A percentile compares a stretch with the other conserved stretches of the same genome.
Conservation (phyloP, 1,140 invertebrate genomes). For the Macrosteles quadrilineatus region DNA sequence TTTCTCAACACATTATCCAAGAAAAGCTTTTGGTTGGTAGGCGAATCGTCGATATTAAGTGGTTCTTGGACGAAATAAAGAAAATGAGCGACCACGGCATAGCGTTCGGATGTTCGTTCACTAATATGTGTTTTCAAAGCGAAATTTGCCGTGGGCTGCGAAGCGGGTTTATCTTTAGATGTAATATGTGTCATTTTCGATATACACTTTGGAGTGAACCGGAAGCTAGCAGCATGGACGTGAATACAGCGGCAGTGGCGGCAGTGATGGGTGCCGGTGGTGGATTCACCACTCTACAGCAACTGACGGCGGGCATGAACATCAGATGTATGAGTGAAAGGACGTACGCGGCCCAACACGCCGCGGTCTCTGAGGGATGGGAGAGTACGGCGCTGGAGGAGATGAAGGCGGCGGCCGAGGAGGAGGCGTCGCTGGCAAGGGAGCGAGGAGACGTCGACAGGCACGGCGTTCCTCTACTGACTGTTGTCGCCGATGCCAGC, state of each 20-base stretch:
- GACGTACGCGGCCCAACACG: conserved; percentile 38
- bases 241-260: conserved; percentile 39
- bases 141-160: conserved; percentile 28
- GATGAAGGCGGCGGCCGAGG: conserved; percentile 45
- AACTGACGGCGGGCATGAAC: conserved; percentile 42
- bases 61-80: conserved; percentile 6
- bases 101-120: conserved; percentile 18
- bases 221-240: conserved; percentile 28
- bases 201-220: conserved; percentile 37
- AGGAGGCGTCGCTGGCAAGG: conserved; percentile 44
- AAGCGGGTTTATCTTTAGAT: conserved; percentile 37
- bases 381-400: conserved; percentile 36
- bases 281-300: conserved; percentile 43
- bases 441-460: conserved; percentile 44
- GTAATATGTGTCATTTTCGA: conserved; percentile 36
- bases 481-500: conserved; percentile 46
- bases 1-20: too few species aligned
- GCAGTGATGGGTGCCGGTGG: conserved; percentile 40
- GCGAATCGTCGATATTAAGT: background rate
- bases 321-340: conserved; percentile 41
- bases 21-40: conserved; percentile 18
- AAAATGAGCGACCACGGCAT: conserved; percentile 30
- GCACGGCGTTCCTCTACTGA: conserved; percentile 46
- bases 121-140: conserved; percentile 28
- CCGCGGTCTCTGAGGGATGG: conserved; percentile 34